Evolutionary conservation across 2,113 vertebrate genomes (phyloP).

Genomic region (Chrysochloris asiatica): DNA sequence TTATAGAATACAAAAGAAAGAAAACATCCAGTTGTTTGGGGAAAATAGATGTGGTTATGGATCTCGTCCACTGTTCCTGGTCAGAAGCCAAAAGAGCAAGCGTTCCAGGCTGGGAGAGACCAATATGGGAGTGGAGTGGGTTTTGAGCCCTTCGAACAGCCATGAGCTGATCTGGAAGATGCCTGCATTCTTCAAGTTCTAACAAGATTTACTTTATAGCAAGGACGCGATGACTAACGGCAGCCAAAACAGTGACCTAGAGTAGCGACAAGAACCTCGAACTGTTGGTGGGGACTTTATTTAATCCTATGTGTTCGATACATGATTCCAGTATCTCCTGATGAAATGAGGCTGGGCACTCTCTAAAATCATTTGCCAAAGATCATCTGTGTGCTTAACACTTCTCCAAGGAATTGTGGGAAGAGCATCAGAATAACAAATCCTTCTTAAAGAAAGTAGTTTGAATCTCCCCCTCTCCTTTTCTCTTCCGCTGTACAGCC

Average conservation of each 20-base stretch:
- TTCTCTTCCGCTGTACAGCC: too few relatives aligned
- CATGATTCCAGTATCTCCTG: background rate
- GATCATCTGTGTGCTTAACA: background rate
- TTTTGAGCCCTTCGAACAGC: background rate
- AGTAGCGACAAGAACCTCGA: background rate
- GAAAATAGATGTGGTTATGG: background rate
- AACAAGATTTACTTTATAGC: background rate
- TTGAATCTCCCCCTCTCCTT: too few relatives aligned
- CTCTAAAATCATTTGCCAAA: background rate
- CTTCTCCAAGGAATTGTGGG: background rate
- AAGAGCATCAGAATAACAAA: background rate
- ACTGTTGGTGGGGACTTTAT: background rate
- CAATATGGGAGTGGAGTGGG: background rate
- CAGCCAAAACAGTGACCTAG: background rate
- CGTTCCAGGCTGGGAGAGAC: background rate
- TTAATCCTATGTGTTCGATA: background rate
- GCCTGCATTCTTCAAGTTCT: background rate
- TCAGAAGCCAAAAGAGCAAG: background rate
- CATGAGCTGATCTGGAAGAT: background rate
- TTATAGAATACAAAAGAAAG: background rate
- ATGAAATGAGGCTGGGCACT: background rate
- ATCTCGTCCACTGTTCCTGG: background rate
- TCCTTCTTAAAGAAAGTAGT: background rate
- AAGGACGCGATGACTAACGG: background rate
- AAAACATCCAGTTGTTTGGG: too few relatives aligned